Evolutionary conservation across 2,888 invertebrate species (phyloP), one percentile per base, ranked within the genome.

Genomic region (Hybos culiciformis): DNA sequence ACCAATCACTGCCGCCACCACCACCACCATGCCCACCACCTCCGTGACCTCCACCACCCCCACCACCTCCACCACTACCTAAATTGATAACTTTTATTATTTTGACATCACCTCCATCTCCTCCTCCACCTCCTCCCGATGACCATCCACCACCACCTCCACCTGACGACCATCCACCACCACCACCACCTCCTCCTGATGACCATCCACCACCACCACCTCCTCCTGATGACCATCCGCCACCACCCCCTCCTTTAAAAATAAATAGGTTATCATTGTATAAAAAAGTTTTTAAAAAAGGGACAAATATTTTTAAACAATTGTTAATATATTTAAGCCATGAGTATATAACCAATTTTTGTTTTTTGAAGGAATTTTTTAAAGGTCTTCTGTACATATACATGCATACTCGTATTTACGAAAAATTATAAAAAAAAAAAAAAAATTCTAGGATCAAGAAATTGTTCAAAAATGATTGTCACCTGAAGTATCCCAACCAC

Each of bases 11-110:
- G 3, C 23, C 21, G 11, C 19, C 20, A 6, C 23, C 54, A 26
- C 53, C 53, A 6, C 54, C 52, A 32, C 50, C 51, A 37, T 49
- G 52, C 29, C 49, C 50, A 18, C 55, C 56, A 33, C 52, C 53
- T 24, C 47, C 49, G 21, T 49, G 37, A 21, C 51, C 50, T 5
- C 54, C 54, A 39, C 49, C 51, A 37, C 50, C 49, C 20, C 55
- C 38, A 15, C 23, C 26, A 20, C 39, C 39, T n/a, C 39, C 39
- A 12, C 39, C 31, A 29, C 20, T 29, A 19, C 18, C 19, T 7
- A 17, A 19, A 9, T 2, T 32, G 8, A 32, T 32, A 17, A 32
- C 8, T 32, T 32, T 32, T 15, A 32, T 32, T 15, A 32, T 11
- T 32, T 32, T 32, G 17, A 32, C 17, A 34, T 34, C 12, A 17